Evolutionary conservation across 2,797 vertebrate genomes (phyloP), one percentile per base, ranked within the genome.

Genomic region (Salarias fasciatus): DNA sequence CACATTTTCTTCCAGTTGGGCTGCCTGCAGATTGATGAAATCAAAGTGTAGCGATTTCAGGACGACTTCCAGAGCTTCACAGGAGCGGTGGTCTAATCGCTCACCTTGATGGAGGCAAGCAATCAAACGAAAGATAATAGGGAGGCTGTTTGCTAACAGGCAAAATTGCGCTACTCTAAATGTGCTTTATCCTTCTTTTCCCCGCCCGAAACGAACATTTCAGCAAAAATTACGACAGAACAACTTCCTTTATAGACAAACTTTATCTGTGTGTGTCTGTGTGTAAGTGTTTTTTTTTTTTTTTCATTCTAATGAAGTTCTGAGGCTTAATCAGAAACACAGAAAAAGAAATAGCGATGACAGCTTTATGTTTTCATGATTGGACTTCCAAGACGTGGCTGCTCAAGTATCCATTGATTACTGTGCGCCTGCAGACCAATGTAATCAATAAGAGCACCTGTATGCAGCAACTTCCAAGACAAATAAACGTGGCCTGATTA

Each of bases 1-100:
- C 88, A 94, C 92, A 89, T 93, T 92, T 91, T 94, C 92, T 57
- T 93, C 92, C 76, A 94, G 89, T 84, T 91, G 86, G 6, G 92
- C 81, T 72, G 88, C 91, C 84, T 88, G 91, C 76, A 94, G 90
- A 91, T 89, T 92, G 87, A 93, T 92, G 82, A 90, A 91, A 88
- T 93, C 91, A 91, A 93, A 94, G 81, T 85, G 88, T 75, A 93
- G 81, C 69, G 85, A 91, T 91, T 92, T 93, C 82, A 94, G 88
- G 80, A 93, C 80, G 83, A 86, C 90, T 91, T 94, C 93, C 69
- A 93, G 90, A 80, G 92, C 88, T 85, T 94, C 93, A 62, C 93
- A 94, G 81, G 91, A 90, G 80, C 85, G 84, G 69, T 91, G 90
- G 85, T 93, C 91, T 89, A 94, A 91, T 85, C 75, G 83, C 84